Evolutionary conservation across 2,797 vertebrate species (phyloP), one percentile per base, ranked within the genome.

Genomic region (Semotilus atromaculatus): DNA sequence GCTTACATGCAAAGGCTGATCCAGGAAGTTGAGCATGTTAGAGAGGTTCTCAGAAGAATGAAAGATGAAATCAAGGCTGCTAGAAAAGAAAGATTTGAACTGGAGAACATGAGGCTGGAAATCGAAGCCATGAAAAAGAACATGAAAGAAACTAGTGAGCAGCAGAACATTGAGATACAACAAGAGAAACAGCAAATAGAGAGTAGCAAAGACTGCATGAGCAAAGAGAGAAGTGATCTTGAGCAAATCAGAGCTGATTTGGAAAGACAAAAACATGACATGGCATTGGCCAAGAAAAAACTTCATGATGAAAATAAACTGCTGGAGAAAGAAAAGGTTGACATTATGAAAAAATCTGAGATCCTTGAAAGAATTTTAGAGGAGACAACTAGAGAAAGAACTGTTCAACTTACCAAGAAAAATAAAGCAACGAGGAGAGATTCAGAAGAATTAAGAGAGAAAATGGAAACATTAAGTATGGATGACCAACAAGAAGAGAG

Each of bases 21-120:
- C 7, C 72, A 77, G 14, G 86, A 87, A 85, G 58, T 84, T 43
- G 78, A 84, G 36, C n/a, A 73, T 67, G 60, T 72, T 26, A 72
- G 76, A 70, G 45, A 64, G 18, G 58, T 38, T 51, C 38, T 85
- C 8, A 81, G 70, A 64, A 72, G 45, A 62, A 80, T 68, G 67
- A 62, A 80, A 73, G 34, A 72, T 73, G 83, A 78, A 85, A 29
- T 80, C 43, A 58, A 80, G 43, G 26, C 31, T n/a, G 71, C 71
- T 66, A 67, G 77, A 73, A 51, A 74, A 29, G 55, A 64, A 31
- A 73, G 29, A 64, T 18, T 19, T 64, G 55, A 82, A 82, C 26
- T 82, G 29, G 70, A 82, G 29, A 64, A 82, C 55, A 64, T 48
- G 55, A 82, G 16, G 40, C 29, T 62, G 29, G 80, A 82, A 72